Conservation (phyloP, 2,113 vertebrate species). For the Cacatua alba region DNA sequence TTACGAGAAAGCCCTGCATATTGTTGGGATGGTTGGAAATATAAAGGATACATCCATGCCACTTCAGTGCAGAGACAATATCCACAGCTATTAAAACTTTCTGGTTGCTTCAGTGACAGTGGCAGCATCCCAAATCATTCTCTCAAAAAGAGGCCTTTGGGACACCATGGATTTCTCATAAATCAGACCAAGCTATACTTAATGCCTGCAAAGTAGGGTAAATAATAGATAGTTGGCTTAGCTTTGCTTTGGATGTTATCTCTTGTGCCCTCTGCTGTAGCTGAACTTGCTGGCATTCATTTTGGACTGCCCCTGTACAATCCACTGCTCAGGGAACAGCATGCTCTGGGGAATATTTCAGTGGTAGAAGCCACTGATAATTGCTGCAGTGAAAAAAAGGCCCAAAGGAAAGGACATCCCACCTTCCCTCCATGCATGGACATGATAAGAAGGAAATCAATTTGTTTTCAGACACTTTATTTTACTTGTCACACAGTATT, state of each 20-base stretch:
- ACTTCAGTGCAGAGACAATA: not conserved
- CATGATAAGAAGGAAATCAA: not conserved
- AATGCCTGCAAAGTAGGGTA: not conserved
- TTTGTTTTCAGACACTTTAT: not conserved
- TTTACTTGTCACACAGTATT: not conserved
- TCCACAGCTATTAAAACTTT: rapidly evolving
- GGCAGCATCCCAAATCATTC: not conserved
- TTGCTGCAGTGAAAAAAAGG: not conserved
- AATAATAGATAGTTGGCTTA: not conserved
- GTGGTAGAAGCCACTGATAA: not conserved
- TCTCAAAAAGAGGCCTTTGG: not conserved
- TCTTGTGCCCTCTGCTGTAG: not conserved
- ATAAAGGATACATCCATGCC: too few relatives aligned
- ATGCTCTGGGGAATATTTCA: not conserved
- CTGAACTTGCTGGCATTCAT: not conserved
- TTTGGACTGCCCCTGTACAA: not conserved
- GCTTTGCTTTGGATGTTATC: not conserved
- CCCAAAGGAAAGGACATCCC: not conserved
- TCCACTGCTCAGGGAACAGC: not conserved
- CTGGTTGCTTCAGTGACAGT: not conserved
- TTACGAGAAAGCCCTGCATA: not conserved
- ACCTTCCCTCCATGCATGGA: not conserved
- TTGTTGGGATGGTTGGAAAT: not conserved
- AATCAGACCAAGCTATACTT: not conserved
- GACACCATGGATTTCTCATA: not conserved